phyloP scores from a whole-genome alignment of 1,140 invertebrate genomes.

The Neoseiulus cucumeris region DNA sequence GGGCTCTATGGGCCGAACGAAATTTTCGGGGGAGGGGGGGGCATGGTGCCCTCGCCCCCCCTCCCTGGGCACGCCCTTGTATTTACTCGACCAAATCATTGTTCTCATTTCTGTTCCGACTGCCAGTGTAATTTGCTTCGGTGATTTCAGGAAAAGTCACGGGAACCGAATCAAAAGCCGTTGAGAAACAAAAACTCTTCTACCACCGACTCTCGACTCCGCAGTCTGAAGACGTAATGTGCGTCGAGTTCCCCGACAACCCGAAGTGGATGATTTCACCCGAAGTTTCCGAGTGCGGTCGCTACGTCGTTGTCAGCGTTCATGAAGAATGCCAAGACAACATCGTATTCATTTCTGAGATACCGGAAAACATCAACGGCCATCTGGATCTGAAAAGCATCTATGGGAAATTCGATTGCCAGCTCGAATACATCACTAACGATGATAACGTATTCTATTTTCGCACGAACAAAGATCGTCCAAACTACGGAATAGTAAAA shows the following conservation, averaged over 20 bases:
- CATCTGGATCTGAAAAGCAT: conserved; percentile 48
- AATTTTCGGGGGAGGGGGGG: too few species aligned
- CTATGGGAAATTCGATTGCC: conserved; percentile 72
- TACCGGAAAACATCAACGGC: conserved; percentile 38
- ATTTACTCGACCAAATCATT: too few species aligned
- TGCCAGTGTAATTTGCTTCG: too few species aligned
- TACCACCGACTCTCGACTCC: conserved; percentile 72
- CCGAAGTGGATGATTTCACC: conserved; percentile 64
- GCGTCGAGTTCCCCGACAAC: conserved; percentile 73
- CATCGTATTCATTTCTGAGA: conserved; percentile 56
- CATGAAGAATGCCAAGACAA: conserved; percentile 70
- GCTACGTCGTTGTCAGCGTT: conserved; percentile 58
- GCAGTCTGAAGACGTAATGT: conserved; percentile 67
- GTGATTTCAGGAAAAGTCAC: conserved; percentile 47
- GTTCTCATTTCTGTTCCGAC: too few species aligned
- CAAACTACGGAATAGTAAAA: conserved; percentile 69
- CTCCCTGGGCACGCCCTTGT: too few species aligned
- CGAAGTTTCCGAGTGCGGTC: conserved; percentile 64
- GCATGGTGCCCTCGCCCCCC: too few species aligned
- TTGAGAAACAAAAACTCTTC: conserved; percentile 75
- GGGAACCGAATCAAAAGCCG: conserved; percentile 69
- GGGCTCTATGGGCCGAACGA: too few species aligned
- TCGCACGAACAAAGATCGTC: conserved; percentile 78
- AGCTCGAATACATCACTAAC: conserved; percentile 90
- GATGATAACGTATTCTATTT: conserved; percentile 60